A percentile compares a stretch with the other conserved stretches of the same genome.
These are phyloP conservation scores for Ceratina calcarata DNA, from an alignment of 1,140 invertebrate genomes.

Conservation along the genomic window DNA sequence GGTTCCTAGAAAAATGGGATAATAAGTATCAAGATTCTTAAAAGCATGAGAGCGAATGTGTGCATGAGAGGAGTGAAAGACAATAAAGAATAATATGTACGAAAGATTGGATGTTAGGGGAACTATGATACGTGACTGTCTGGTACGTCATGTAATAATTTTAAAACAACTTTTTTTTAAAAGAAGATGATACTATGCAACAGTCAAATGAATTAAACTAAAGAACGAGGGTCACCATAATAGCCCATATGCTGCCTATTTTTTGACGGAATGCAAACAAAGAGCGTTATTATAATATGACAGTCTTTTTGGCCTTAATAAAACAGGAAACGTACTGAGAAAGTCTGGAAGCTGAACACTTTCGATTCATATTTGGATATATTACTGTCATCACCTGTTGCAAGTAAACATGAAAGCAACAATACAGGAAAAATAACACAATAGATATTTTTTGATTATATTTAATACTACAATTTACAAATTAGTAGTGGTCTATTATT, in stretches of 20 bases:
- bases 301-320: conserved; percentile 17
- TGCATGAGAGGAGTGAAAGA: conserved; percentile 54
- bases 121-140: conserved; percentile 53
- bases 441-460: conserved; percentile 77
- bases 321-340: conserved; percentile 19
- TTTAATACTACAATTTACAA: conserved; percentile 77
- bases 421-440: conserved; percentile 59
- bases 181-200: conserved; percentile 32
- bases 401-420: conserved; percentile 47
- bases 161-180: conserved; percentile 53
- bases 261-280: conserved; percentile 59
- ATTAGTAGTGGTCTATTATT: conserved; percentile 75
- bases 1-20: conserved; percentile 38
- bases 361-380: conserved; percentile 44
- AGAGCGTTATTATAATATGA: conserved; percentile 33
- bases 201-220: conserved; percentile 44
- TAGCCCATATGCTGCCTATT: conserved; percentile 63
- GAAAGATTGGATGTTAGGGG: conserved; percentile 49
- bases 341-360: conserved; percentile 5
- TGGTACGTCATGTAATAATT: conserved; percentile 62
- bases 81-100: conserved; percentile 33
- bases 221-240: conserved; percentile 21
- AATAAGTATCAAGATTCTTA: conserved; percentile 45
- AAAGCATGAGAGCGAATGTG: conserved; percentile 56
- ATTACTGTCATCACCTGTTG: conserved; percentile 49